phyloP scores from a whole-genome alignment of 1,140 invertebrate species.

The Zaprionus gabonicus region DNA sequence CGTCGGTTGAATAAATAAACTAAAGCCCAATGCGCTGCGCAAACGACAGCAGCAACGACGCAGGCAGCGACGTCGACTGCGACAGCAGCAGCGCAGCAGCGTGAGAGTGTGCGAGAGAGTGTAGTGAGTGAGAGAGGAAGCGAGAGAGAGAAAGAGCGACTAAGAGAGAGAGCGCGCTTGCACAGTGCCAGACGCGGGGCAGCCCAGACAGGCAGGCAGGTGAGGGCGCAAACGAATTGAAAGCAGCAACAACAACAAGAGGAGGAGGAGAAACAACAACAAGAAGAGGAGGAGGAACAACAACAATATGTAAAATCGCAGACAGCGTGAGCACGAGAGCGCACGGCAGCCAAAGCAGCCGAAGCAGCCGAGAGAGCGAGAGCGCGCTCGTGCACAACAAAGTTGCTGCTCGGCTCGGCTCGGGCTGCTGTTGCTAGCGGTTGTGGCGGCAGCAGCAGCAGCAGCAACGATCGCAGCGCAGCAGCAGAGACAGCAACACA shows the following conservation, averaged over 20 bases:
- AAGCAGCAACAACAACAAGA: not conserved
- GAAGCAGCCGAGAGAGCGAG: conserved; percentile 10
- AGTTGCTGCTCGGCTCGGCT: conserved; percentile 30
- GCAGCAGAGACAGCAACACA: not conserved
- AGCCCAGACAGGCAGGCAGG: conserved; percentile 44
- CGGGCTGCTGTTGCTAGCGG: conserved; percentile 19
- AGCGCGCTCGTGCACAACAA: conserved; percentile 37
- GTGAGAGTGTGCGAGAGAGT: conserved; percentile 9
- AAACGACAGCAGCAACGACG: conserved; percentile 6
- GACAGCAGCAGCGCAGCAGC: not conserved
- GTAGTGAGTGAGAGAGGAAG: conserved; percentile 18
- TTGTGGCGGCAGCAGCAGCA: conserved; percentile 44
- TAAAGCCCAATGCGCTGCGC: conserved; percentile 47
- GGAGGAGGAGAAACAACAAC: not conserved
- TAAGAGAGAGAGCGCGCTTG: conserved; percentile 16
- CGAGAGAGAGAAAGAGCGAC: conserved; percentile 7
- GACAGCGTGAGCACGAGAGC: conserved; percentile 4
- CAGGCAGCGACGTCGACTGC: conserved; percentile 1
- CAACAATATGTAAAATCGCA: conserved; percentile 9
- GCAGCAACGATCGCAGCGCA: not conserved
- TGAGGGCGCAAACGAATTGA: conserved; percentile 7
- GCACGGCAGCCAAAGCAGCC: not conserved
- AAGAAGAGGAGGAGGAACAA: not conserved
- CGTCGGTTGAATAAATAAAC: conserved; percentile 81
- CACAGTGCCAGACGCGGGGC: conserved; percentile 6